Evolutionary conservation across 2,888 invertebrate genomes (phyloP).

Genomic region (Sphaerophoria rueppellii): DNA sequence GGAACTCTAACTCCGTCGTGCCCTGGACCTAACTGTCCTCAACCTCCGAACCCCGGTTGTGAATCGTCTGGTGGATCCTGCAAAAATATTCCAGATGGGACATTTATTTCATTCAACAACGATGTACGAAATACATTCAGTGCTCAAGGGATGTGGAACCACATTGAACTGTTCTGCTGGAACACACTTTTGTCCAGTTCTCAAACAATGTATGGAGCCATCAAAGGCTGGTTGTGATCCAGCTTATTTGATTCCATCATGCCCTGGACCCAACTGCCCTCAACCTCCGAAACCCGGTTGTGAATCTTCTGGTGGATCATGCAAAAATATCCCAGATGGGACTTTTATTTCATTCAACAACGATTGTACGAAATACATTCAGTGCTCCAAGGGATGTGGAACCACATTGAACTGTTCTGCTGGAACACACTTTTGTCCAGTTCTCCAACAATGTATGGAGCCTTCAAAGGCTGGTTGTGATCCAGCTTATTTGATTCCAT

Average conservation of each 20-base stretch:
- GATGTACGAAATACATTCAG: slow-evolving; percentile 57
- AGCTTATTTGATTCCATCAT: not conserved
- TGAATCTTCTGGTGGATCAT: slow-evolving; percentile 30
- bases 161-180: slow-evolving; percentile 44
- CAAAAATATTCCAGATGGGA: slow-evolving; percentile 1
- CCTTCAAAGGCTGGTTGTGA: slow-evolving; percentile 75
- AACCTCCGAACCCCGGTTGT: not conserved
- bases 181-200: slow-evolving; percentile 39
- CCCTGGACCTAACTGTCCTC: not conserved
- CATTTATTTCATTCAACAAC: slow-evolving; percentile 29
- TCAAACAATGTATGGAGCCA: slow-evolving; percentile 63
- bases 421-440: slow-evolving; percentile 38
- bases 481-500: not conserved
- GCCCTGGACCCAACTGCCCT: not conserved
- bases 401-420: slow-evolving; percentile 43
- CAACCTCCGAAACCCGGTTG: slow-evolving; percentile 9
- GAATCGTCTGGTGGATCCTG: not conserved
- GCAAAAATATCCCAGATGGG: slow-evolving; percentile 8
- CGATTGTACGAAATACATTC: slow-evolving; percentile 55
- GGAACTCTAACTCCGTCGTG: not conserved
- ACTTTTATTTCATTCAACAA: slow-evolving; percentile 34
- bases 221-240: slow-evolving; percentile 75
- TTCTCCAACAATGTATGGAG: slow-evolving; percentile 55
- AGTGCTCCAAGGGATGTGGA: slow-evolving; percentile 44
- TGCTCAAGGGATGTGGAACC: slow-evolving; percentile 45